A percentile compares a stretch with the other conserved stretches of the same genome.
Evolutionary conservation across 1,140 invertebrate species (phyloP).

Genomic region (Drosophila mayri): DNA sequence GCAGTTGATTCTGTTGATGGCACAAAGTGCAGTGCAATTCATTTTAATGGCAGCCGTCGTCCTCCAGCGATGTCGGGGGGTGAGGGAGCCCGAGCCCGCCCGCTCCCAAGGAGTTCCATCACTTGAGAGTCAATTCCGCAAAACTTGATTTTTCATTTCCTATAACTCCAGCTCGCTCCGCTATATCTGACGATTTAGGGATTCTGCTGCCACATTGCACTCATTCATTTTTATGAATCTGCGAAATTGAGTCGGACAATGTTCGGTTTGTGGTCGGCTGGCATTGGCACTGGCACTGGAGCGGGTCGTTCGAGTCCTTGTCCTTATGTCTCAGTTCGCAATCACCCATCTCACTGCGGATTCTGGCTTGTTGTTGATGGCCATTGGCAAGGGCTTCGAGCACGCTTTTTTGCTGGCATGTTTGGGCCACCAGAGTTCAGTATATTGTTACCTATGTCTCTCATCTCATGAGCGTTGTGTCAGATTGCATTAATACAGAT

Average conservation of each 20-base stretch:
- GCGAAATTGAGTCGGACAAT: slow-evolving; percentile 77
- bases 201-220: slow-evolving; percentile 51
- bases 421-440: slow-evolving; percentile 4
- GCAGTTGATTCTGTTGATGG: slow-evolving; percentile 83
- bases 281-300: slow-evolving; percentile 14
- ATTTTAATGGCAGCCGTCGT: slow-evolving; percentile 76
- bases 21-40: slow-evolving; percentile 84
- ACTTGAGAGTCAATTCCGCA: slow-evolving; percentile 84
- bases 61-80: slow-evolving; percentile 17
- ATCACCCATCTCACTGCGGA: slow-evolving; percentile 31
- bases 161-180: slow-evolving; percentile 47
- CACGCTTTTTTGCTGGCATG: slow-evolving; percentile 8
- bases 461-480: slow-evolving; percentile 34
- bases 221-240: slow-evolving; percentile 81
- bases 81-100: neutral
- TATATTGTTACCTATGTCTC: slow-evolving; percentile 6
- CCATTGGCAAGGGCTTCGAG: slow-evolving; percentile 47
- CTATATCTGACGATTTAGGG: slow-evolving; percentile 61
- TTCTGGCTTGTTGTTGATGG: slow-evolving; percentile 39
- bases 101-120: slow-evolving; percentile 44
- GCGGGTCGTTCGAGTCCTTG: slow-evolving; percentile 52
- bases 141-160: slow-evolving; percentile 83
- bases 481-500: slow-evolving; percentile 21
- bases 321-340: slow-evolving; percentile 43
- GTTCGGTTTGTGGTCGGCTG: slow-evolving; percentile 69